Base-by-base conservation (phyloP, 2,113 vertebrate genomes). In the Platichthys stellatus region DNA sequence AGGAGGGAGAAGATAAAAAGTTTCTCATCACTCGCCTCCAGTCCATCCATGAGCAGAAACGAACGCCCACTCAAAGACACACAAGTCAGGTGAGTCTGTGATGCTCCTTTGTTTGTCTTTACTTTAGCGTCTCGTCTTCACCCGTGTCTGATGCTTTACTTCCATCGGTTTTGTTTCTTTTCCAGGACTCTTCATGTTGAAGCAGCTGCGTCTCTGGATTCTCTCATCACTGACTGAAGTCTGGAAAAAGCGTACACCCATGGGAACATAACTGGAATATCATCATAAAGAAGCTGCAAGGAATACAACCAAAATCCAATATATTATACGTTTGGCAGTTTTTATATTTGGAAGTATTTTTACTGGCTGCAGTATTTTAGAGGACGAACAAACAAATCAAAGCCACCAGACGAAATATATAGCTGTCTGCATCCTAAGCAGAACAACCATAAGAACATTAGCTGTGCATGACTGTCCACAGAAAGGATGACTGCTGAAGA, bases 1-100 rank as follows among this genome's bases (percentile, higher is more conserved):
- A 99, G 97, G 97, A 98, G 65, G 96, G 97, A 17, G 87, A 96
- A 6, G 97, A 99, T 84, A 98, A 98, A 83, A 89, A 76, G 57
- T 98, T 97, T 66, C 90, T 99, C 20, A 98, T 98, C 81, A 88
- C 93, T 69, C 94, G 87, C 58, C 95, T 99, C 51, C 96, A 96
- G 83, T 75, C 79, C 0, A 23, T 96, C 61, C 96, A 96, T 0
- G 92, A 91, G 62, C 68, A 72, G 64, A 95, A 80, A 81, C 86
- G 81, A 24, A 83, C 80, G 0, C 43, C 83, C 0, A 11, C 54
- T 0, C 83, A 70, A 26, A 88, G 68, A 40, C 67, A 86, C 59
- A 68, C 28, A 35, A 89, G 82, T 58, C 89, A 92, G 91, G 93
- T 92, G 4, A 0, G 89, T 77, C 15, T 53, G 1, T 40, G 14